phyloP scores from a whole-genome alignment of 2,888 invertebrate genomes.

The Aricia artaxerxes region DNA sequence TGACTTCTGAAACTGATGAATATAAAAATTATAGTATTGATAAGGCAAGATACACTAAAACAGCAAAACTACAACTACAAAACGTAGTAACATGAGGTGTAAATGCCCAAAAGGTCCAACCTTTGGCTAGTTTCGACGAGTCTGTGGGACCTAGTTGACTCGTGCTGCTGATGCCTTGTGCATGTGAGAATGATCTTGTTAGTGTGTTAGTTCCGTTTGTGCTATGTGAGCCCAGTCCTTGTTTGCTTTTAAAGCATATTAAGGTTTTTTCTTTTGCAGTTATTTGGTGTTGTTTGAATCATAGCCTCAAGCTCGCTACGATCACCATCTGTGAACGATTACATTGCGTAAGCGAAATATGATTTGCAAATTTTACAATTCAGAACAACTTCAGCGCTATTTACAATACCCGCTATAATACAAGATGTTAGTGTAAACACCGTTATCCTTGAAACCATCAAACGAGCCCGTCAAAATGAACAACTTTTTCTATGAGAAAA shows the following conservation, averaged over 20 bases:
- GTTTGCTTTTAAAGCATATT: constrained; percentile 79
- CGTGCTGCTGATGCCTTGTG: constrained; percentile 70
- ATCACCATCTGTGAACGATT: constrained; percentile 81
- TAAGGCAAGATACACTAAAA: not conserved
- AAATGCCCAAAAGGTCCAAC: constrained; percentile 62
- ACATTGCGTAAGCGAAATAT: constrained; percentile 76
- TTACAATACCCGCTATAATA: not conserved
- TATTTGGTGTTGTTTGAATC: constrained; percentile 81
- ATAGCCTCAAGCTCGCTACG: constrained; percentile 81
- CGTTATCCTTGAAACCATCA: too few relatives aligned
- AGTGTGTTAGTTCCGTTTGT: constrained; percentile 68
- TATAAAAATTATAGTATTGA: not conserved
- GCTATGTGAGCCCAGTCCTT: constrained; percentile 73
- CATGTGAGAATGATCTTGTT: constrained; percentile 60
- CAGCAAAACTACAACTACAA: constrained; percentile 46
- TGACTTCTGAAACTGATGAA: not conserved
- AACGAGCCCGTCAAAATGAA: too few relatives aligned
- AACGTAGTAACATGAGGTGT: constrained; percentile 50
- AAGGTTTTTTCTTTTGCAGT: constrained; percentile 82
- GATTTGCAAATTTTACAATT: constrained; percentile 49
- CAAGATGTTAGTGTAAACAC: too few relatives aligned
- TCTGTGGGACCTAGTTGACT: constrained; percentile 69
- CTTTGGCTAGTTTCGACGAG: constrained; percentile 63
- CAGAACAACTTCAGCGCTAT: constrained; percentile 30
- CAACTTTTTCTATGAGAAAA: too few relatives aligned